Evolutionary conservation across 2,888 invertebrate species (phyloP).

Genomic region (Scaeva pyrastri): DNA sequence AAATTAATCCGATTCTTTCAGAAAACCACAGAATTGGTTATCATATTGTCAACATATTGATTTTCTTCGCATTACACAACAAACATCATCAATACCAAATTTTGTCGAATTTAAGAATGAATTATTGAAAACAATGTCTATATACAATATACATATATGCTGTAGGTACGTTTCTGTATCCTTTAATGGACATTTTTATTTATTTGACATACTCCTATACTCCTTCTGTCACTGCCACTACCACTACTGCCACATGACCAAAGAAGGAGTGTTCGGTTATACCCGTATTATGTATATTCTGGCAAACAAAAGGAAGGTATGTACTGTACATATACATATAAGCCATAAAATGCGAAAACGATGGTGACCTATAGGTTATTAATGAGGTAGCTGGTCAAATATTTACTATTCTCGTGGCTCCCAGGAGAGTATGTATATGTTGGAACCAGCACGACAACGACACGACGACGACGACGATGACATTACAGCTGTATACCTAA

Average conservation of each 20-base stretch:
- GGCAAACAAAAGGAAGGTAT: background rate
- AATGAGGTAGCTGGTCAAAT: constrained; percentile 6
- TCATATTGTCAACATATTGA: background rate
- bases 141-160: too few relatives aligned
- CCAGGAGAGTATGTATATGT: background rate
- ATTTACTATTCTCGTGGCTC: constrained; percentile 1
- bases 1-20: too few relatives aligned
- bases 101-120: background rate
- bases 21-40: too few relatives aligned
- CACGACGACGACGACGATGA: too few relatives aligned
- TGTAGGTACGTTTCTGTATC: background rate
- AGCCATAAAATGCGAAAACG: background rate
- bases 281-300: background rate
- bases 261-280: background rate
- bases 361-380: constrained; percentile 1
- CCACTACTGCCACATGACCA: constrained; percentile 3
- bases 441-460: background rate
- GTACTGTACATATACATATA: too few relatives aligned
- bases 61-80: background rate
- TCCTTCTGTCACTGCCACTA: too few relatives aligned
- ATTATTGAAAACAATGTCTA: constrained; percentile 2
- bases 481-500: background rate
- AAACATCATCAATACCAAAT: background rate
- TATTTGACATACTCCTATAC: constrained; percentile 13
- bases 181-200: constrained; percentile 11